phyloP scores from a whole-genome alignment of 1,140 invertebrate genomes.

The Palaemon carinicauda region DNA sequence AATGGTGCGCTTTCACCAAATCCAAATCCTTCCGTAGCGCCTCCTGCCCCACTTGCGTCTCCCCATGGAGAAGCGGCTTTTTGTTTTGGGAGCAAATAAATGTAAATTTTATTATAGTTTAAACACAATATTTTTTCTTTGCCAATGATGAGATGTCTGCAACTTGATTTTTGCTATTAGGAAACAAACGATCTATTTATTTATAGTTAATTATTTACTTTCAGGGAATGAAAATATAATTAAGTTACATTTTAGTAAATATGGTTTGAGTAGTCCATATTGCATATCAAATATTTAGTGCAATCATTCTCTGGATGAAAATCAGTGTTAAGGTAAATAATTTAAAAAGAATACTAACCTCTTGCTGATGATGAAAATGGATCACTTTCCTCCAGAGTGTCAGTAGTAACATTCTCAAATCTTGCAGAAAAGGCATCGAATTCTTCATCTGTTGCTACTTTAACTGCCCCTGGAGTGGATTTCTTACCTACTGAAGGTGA shows the following conservation, averaged over 20 bases:
- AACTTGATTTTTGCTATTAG: too few relatives aligned
- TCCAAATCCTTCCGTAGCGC: conserved; percentile 62
- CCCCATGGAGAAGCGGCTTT: conserved; percentile 53
- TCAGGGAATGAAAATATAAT: too few relatives aligned
- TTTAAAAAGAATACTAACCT: conserved; percentile 33
- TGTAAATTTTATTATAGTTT: background rate
- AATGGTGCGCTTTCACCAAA: conserved; percentile 74
- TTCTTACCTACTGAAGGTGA: background rate
- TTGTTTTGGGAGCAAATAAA: background rate
- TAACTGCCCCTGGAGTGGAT: background rate
- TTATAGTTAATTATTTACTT: too few relatives aligned
- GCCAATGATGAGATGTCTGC: too few relatives aligned
- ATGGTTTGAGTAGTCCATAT: too few relatives aligned
- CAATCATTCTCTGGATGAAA: too few relatives aligned
- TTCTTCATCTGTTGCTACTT: conserved; percentile 67
- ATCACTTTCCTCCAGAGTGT: conserved; percentile 62
- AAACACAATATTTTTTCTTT: too few relatives aligned
- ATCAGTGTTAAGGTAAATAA: too few relatives aligned
- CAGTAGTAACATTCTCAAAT: conserved; percentile 74
- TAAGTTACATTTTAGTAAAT: too few relatives aligned
- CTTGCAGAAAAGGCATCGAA: conserved; percentile 88
- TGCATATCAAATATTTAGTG: too few relatives aligned
- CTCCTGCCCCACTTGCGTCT: conserved; percentile 65
- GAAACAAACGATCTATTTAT: too few relatives aligned
- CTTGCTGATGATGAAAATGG: conserved; percentile 62